Conservation (phyloP, 2,113 vertebrate genomes). For the Neolamprologus brichardi region DNA sequence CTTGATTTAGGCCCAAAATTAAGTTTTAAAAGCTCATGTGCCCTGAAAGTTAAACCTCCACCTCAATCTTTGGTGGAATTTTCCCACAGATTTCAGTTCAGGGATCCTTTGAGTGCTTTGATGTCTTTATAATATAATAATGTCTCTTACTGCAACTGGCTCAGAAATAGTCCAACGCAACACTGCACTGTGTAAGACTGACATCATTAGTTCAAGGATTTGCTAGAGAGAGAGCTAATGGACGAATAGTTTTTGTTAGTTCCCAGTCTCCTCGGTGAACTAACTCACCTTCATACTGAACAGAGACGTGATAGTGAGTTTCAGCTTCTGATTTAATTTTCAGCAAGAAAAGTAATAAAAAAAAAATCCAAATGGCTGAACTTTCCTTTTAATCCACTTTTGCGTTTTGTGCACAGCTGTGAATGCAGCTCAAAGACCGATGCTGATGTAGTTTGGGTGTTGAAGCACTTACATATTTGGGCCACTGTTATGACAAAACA, state of each 20-base stretch:
- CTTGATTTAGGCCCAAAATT: not conserved
- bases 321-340: not conserved
- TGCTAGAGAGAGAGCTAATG: not conserved
- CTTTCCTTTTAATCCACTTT: not conserved
- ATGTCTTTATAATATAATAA: not conserved
- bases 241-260: not conserved
- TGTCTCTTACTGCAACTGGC: not conserved
- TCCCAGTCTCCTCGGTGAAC: not conserved
- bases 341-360: not conserved
- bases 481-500: constrained; percentile 17
- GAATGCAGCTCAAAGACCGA: not conserved
- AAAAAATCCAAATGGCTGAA: not conserved
- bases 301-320: not conserved
- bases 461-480: not conserved
- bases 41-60: not conserved
- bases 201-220: not conserved
- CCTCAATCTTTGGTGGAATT: not conserved
- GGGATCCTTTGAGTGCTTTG: not conserved
- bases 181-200: not conserved
- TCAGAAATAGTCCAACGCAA: not conserved
- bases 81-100: not conserved
- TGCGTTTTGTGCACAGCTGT: not conserved
- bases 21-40: not conserved
- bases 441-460: not conserved
- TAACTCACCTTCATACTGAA: not conserved